phyloP scores from a whole-genome alignment of 2,113 vertebrate species.

The Spheniscus mendiculus region DNA sequence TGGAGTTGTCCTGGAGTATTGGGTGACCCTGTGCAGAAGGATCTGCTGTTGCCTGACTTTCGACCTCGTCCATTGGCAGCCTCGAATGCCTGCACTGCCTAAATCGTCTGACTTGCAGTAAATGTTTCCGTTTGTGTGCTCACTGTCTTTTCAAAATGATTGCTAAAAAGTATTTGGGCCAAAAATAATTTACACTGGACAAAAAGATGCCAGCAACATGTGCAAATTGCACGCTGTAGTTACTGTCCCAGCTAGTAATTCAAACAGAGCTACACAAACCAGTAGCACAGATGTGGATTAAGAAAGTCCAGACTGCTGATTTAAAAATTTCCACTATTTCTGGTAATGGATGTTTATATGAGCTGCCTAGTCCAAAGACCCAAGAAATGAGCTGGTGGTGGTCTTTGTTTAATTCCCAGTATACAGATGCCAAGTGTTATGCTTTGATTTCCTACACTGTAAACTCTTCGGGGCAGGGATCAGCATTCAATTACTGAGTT shows the following conservation, averaged over 20 bases:
- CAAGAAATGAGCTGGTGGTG: neutral
- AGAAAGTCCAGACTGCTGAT: neutral
- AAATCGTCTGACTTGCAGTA: neutral
- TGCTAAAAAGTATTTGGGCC: neutral
- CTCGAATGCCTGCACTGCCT: neutral
- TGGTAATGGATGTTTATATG: neutral
- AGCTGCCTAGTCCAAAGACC: neutral
- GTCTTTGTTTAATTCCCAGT: conserved; percentile 26
- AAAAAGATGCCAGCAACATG: neutral
- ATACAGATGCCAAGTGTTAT: conserved; percentile 30
- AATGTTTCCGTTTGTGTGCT: conserved; percentile 20
- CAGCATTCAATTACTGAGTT: conserved; percentile 52
- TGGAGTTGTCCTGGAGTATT: neutral
- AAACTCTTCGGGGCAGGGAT: conserved; percentile 46
- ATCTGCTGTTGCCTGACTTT: conserved; percentile 29
- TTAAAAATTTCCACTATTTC: neutral
- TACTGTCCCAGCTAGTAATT: neutral
- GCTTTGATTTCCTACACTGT: conserved; percentile 52
- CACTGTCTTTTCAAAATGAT: neutral
- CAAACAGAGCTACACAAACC: neutral
- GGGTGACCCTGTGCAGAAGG: neutral
- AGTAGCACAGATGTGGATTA: neutral
- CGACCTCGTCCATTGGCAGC: neutral
- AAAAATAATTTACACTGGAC: conserved; percentile 2
- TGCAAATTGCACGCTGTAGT: neutral